phyloP scores from a whole-genome alignment of 1,140 invertebrate species.

The Drosophila repleta region DNA sequence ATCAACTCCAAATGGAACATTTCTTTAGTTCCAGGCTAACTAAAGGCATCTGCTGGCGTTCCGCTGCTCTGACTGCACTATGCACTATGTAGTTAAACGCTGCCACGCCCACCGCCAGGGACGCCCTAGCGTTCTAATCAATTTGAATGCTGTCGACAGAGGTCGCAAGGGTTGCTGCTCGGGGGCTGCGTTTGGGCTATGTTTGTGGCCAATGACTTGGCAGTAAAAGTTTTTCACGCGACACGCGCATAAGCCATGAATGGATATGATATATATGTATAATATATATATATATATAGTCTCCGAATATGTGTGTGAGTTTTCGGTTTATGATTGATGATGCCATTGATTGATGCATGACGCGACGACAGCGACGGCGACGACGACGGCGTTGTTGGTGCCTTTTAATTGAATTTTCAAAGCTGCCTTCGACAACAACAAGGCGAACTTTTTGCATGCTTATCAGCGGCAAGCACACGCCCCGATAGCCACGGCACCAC shows the following conservation, averaged over 20 bases:
- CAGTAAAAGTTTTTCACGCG: constrained; percentile 46
- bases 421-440: constrained; percentile 30
- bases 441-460: constrained; percentile 62
- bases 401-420: constrained; percentile 76
- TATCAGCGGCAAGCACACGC: constrained; percentile 55
- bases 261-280: constrained; percentile 37
- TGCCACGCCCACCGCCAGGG: neutral
- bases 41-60: neutral
- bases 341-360: constrained; percentile 80
- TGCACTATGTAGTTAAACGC: neutral
- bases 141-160: constrained; percentile 12
- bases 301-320: constrained; percentile 27
- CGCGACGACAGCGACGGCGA: constrained; percentile 36
- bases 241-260: constrained; percentile 34
- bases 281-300: constrained; percentile 25
- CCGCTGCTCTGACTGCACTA: constrained; percentile 16
- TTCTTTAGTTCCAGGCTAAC: no score
- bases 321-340: constrained; percentile 74
- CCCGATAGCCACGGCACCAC: neutral
- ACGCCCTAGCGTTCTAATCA: constrained; percentile 16
- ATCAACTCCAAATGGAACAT: no score
- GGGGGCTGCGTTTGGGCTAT: neutral
- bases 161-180: neutral
- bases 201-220: constrained; percentile 32
- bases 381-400: constrained; percentile 50